Base-by-base conservation (phyloP, 2,888 invertebrate species). In the Pecten maximus region DNA sequence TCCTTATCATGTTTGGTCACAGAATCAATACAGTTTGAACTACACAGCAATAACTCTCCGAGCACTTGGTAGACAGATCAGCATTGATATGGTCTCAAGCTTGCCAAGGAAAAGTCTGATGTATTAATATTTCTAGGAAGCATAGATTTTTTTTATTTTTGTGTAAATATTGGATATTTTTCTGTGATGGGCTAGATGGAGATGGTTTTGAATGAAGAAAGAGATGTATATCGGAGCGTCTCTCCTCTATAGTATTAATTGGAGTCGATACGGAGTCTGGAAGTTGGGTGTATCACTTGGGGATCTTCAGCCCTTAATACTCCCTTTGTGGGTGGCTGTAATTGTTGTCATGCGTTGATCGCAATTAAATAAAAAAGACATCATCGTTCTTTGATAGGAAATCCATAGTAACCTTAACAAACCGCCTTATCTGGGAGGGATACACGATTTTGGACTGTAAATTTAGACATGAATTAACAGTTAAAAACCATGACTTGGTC, bases 91-190 rank as follows among this genome's bases (percentile, higher is more conserved):
- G 35, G 28, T 74, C 74, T 28, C 74, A 35, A 2, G 74, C 28
- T 54, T 74, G 74, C 74, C 74, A 74, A 74, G 35, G 74, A 28
- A 23, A 74, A 28, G 74, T 16, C 8, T 3, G 28, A 35, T 74
- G 10, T 74, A 54, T 44, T 35, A 74, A 74, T 74, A 74, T 74
- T 74, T 74, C 74, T 74, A 6, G 28, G 28, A 74, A 74, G 74
- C 74, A 74, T 74, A 74, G 74, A 74, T 74, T 74, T 74, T 74
- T 74, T 74, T 15, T 74, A 74, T 74, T 28, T 74, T 74, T 74
- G 35, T 74, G 74, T 74, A 74, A 74, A 74, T 74, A 35, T 74
- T 74, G 74, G 28, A 35, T 3, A 35, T 23, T 74, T 74, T 28
- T 74, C 28, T 74, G 74, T 74, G 74, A 74, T 74, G 74, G 74